Percentiles rank a stretch among this genome's conserved stretches.
Evolutionary conservation across 2,888 invertebrate species (phyloP).

Genomic region (Pteria penguin): DNA sequence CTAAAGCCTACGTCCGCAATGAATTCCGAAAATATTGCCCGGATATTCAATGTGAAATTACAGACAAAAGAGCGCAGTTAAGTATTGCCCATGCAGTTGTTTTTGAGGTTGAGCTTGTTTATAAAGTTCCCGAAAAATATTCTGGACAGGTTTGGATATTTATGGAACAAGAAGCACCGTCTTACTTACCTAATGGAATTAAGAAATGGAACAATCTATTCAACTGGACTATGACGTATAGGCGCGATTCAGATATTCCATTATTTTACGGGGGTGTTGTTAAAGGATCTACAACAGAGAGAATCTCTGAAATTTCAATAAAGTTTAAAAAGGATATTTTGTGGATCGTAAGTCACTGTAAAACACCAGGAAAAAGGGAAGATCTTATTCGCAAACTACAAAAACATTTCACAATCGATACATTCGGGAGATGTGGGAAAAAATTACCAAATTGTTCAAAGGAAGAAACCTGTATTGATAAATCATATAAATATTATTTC

Average conservation of each 20-base stretch:
- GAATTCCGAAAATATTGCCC: no score
- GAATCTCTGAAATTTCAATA: constrained; percentile 60
- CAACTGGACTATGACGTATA: constrained; percentile 98
- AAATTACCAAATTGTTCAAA: constrained; percentile 83
- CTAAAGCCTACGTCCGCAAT: no score
- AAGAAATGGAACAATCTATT: constrained; percentile 85
- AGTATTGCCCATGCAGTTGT: neutral
- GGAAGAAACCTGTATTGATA: constrained; percentile 90
- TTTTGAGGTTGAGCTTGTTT: neutral
- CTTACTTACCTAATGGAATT: neutral
- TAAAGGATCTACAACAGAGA: constrained; percentile 87
- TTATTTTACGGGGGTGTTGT: constrained; percentile 97
- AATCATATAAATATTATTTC: constrained; percentile 97
- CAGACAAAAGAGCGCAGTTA: neutral
- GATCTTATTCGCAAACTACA: constrained; percentile 91
- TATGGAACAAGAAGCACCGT: neutral
- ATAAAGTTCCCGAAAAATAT: neutral
- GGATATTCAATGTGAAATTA: no score
- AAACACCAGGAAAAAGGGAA: constrained; percentile 91
- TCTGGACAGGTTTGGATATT: neutral
- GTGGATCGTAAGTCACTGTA: constrained; percentile 85
- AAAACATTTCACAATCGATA: constrained; percentile 86
- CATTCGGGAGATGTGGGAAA: constrained; percentile 75
- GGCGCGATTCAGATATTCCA: constrained; percentile 95
- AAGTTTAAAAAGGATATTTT: neutral